phyloP scores from a whole-genome alignment of 2,888 invertebrate species.

The Drosophila algonquin region DNA sequence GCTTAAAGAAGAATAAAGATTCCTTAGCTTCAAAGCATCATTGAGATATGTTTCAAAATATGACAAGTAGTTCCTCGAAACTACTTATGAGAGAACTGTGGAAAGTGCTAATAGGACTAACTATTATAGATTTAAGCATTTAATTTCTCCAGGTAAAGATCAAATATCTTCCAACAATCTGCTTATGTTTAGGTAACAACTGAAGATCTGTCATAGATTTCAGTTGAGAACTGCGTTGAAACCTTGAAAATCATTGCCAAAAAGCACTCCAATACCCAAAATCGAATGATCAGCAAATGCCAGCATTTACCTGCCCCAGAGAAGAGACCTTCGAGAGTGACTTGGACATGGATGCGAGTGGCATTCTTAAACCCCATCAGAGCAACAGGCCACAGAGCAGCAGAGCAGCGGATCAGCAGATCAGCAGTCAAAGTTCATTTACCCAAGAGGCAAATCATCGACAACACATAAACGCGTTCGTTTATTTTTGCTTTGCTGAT shows the following conservation, averaged over 20 bases:
- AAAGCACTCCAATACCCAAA: background rate
- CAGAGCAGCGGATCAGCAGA: constrained; percentile 31
- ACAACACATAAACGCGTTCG: constrained; percentile 47
- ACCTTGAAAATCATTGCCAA: background rate
- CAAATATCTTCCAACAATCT: no score
- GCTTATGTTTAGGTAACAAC: no score
- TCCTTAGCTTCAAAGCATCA: no score
- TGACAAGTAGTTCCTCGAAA: no score
- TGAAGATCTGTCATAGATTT: no score
- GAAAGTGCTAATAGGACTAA: no score
- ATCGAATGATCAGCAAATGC: background rate
- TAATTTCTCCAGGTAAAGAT: no score
- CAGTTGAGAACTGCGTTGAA: no score
- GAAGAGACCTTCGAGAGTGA: background rate
- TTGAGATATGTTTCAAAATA: no score
- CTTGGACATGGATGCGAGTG: background rate
- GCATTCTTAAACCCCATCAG: constrained; percentile 20
- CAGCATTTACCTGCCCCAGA: background rate
- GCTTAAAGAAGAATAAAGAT: no score
- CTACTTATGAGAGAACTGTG: no score
- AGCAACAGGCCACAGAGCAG: background rate
- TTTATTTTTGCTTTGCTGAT: background rate
- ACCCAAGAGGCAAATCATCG: constrained; percentile 52
- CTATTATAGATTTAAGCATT: no score
- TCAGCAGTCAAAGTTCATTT: constrained; percentile 73